phyloP scores from a whole-genome alignment of 1,140 invertebrate genomes.

The Melipona quadrifasciata region DNA sequence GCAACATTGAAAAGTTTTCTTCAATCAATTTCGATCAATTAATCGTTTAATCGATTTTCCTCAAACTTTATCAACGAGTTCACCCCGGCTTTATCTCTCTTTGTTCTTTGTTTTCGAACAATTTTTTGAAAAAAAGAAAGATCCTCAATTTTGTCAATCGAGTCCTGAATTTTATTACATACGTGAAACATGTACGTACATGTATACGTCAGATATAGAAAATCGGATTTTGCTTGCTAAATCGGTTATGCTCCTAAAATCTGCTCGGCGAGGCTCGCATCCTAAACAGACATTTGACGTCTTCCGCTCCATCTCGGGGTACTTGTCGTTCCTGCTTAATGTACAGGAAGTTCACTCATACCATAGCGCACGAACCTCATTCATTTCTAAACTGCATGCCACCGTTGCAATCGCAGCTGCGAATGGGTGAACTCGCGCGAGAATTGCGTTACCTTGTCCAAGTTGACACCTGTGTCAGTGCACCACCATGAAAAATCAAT shows the following conservation, averaged over 20 bases:
- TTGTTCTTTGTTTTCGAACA: too few species aligned
- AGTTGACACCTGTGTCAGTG: not conserved
- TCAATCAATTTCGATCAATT: too few species aligned
- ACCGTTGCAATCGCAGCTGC: not conserved
- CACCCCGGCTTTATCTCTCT: too few species aligned
- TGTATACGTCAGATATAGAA: too few species aligned
- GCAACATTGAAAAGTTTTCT: too few species aligned
- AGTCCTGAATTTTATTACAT: too few species aligned
- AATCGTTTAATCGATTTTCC: too few species aligned
- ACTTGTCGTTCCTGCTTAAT: not conserved
- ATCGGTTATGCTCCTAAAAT: not conserved
- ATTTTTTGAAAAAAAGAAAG: too few species aligned
- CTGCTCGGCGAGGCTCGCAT: not conserved
- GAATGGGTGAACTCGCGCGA: not conserved
- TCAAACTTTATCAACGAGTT: too few species aligned
- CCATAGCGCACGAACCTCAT: not conserved
- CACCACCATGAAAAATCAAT: not conserved
- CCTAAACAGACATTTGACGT: not conserved
- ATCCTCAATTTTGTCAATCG: too few species aligned
- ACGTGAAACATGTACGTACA: too few species aligned
- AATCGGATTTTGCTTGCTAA: too few species aligned
- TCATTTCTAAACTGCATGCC: not conserved
- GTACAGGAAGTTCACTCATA: not conserved
- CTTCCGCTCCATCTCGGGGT: not conserved
- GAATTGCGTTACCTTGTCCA: not conserved